Base-by-base conservation (phyloP, 2,888 invertebrate species). In the Cactoblastis cactorum region DNA sequence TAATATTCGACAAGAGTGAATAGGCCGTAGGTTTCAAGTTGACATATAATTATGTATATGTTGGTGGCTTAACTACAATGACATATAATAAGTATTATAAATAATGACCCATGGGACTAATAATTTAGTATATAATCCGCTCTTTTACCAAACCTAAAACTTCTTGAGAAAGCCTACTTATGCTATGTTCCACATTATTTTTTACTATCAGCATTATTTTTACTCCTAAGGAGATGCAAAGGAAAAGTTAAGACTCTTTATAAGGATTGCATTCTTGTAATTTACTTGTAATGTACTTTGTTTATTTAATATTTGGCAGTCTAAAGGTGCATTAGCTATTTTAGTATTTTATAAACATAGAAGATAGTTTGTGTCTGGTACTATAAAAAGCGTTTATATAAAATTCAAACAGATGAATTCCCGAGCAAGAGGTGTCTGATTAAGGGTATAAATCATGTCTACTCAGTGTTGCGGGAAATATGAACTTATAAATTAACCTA, bases 391-490 rank as follows among this genome's bases (percentile, higher is more conserved):
- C n/a, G n/a, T n/a, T n/a, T n/a, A n/a, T 22, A 8, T 6, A 1
- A 28, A 28, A 28, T 8, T 6, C 28, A 8, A 2, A 8, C 3
- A 28, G 8, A 6, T 28, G 28, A 3, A 6, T 4, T 22, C 22
- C 22, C 3, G 22, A 22, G 22, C 22, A 4, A 22, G 22, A 22
- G 3, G 22, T n/a, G n/a, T n/a, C n/a, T n/a, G 22, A 22, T 22
- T 22, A 22, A n/a, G n/a, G n/a, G n/a, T 6, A 43, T 11, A 43
- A 43, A 17, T 17, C 17, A 32, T 17, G 17, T 28, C 43, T 43
- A 28, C 24, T 43, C 12, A 41, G 3, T 18, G 4, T 38, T 18
- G 22, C 43, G 43, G 43, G 28, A 43, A 43, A 28, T 43, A 43
- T 15, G 11, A 12, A 12, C 12, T 3, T 22, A 11, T 11, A 17